Conservation (phyloP, 2,888 invertebrate genomes). For the Drosophila seclusa region DNA sequence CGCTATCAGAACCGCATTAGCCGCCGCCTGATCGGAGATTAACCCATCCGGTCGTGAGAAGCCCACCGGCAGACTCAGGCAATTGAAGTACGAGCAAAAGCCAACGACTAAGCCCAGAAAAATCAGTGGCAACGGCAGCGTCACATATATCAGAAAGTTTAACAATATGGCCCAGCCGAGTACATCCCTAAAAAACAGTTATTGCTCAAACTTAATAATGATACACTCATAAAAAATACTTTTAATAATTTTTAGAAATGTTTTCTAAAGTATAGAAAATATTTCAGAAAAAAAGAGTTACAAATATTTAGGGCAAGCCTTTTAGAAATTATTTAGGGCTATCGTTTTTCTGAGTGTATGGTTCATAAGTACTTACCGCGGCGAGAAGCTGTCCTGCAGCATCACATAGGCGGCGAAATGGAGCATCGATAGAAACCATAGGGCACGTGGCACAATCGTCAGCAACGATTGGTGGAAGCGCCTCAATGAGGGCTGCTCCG, state of each 20-base stretch:
- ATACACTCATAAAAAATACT: not conserved
- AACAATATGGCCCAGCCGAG: conserved; percentile 90
- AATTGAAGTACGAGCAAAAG: conserved; percentile 87
- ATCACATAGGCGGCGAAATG: conserved; percentile 88
- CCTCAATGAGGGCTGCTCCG: conserved; percentile 53
- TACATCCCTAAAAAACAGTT: conserved; percentile 86
- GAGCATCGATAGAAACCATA: conserved; percentile 87
- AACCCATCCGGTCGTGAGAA: conserved; percentile 86
- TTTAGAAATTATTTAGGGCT: not conserved
- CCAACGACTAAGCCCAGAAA: conserved; percentile 87
- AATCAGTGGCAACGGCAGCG: conserved; percentile 89
- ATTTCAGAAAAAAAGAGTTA: not conserved
- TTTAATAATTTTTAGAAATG: not conserved
- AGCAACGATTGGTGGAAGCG: conserved; percentile 63
- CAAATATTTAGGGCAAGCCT: not conserved
- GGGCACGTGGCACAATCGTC: conserved; percentile 63
- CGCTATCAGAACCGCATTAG: conserved; percentile 89
- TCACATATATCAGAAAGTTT: conserved; percentile 90
- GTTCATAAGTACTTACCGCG: conserved; percentile 74
- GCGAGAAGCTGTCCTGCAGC: conserved; percentile 86
- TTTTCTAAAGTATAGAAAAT: not conserved
- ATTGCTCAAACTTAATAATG: not conserved
- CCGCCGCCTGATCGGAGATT: conserved; percentile 87
- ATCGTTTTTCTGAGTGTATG: not conserved
- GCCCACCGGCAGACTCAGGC: conserved; percentile 87